These are phyloP conservation scores for Falcunculus frontatus DNA, from an alignment of 2,113 vertebrate species.

Conservation along the genomic window DNA sequence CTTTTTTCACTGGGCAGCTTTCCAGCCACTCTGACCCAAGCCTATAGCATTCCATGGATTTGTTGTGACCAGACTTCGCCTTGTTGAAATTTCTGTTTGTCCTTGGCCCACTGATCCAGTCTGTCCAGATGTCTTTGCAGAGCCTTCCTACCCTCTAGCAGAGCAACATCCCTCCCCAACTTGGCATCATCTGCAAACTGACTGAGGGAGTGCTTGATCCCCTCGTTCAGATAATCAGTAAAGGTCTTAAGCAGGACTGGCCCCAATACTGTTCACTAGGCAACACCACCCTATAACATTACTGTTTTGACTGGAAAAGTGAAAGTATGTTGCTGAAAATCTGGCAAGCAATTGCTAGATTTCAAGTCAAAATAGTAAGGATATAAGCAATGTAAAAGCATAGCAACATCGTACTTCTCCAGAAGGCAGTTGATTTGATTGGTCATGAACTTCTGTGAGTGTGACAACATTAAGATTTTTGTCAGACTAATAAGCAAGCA, in stretches of 20 bases:
- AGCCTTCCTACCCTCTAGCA: background rate
- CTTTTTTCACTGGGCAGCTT: background rate
- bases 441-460: background rate
- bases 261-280: background rate
- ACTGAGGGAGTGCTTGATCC: background rate
- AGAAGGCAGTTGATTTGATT: background rate
- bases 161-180: background rate
- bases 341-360: background rate
- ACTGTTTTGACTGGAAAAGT: background rate
- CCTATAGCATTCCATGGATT: background rate
- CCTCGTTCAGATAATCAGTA: background rate
- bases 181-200: background rate
- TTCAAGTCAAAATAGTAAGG: background rate
- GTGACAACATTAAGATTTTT: background rate
- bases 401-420: background rate
- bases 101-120: too few species aligned
- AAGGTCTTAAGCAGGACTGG: background rate
- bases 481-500: background rate
- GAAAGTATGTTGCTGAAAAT: background rate
- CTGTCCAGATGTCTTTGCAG: background rate
- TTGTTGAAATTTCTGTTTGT: background rate
- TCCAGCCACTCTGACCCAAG: background rate
- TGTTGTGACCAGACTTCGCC: background rate
- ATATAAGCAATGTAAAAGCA: background rate
- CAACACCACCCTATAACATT: background rate